Base-by-base conservation (phyloP, 2,888 invertebrate species). In the Reticulitermes lucifugus region DNA sequence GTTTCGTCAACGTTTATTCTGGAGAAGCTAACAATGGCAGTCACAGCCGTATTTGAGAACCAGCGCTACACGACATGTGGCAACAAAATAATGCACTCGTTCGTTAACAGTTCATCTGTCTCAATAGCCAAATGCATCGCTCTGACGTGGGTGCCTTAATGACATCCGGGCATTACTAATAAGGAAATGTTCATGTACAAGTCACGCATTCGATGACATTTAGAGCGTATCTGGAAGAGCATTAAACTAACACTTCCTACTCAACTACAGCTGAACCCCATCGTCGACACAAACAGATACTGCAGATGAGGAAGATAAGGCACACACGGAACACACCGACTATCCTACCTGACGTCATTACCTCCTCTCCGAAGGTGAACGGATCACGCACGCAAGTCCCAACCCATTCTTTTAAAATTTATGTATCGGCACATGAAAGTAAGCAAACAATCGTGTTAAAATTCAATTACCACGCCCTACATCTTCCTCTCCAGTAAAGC, bases 171-270 rank as follows among this genome's bases (percentile, higher is more conserved):
- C 65, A n/a, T 65, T n/a, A 65, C 25, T 65, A 65, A 65, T n/a
- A 65, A 65, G 65, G 65, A n/a, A 65, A 65, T 14, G 65, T 65
- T 12, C n/a, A 65, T 25, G 65, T 65, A 65, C 65, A 65, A 65
- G 65, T n/a, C 25, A 65, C 65, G 60, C 60, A 60, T 60, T 21
- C 18, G 60, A 60, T 60, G 60, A 1, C 0, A 60, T 60, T 60
- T 60, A 18, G 60, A 60, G 60, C 60, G n/a, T 65, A 4, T 65
- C 6, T 65, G 14, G 7, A 7, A n/a, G 65, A 25, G 25, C 1
- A 65, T n/a, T 65, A 65, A 65, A 65, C 12, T n/a, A 65, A 65
- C n/a, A 65, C n/a, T 60, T 60, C 60, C 60, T 60, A 3, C 60
- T 60, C 10, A 60, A 60, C 6, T 4, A n/a, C 21, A 21, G 18